phyloP scores from a whole-genome alignment of 2,113 vertebrate genomes.

The Canis aureus region DNA sequence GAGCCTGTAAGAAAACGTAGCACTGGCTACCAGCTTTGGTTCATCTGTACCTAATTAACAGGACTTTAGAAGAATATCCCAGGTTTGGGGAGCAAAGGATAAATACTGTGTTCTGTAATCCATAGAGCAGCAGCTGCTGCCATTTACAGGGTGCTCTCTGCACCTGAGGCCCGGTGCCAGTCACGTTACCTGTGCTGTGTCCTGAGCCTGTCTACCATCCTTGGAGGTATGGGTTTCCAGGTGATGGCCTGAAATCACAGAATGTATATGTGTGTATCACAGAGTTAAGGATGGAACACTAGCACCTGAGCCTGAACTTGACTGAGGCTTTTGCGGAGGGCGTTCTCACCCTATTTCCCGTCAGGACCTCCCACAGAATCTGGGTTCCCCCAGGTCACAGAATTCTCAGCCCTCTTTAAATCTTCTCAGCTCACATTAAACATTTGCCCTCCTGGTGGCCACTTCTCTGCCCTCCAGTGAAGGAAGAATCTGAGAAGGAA shows the following conservation, averaged over 20 bases:
- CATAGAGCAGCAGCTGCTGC: not conserved
- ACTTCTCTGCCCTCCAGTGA: not conserved
- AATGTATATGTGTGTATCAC: not conserved
- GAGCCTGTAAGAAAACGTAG: not conserved
- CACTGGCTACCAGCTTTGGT: not conserved
- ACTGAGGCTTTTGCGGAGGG: not conserved
- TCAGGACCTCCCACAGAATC: not conserved
- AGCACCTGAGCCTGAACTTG: not conserved
- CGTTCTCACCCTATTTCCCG: not conserved
- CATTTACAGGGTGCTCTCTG: not conserved
- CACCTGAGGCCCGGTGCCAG: not conserved
- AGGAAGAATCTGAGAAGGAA: not conserved
- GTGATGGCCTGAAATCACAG: not conserved
- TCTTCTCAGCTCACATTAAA: not conserved
- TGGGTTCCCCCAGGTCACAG: not conserved
- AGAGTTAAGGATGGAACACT: not conserved
- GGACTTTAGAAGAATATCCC: not conserved
- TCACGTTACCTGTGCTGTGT: fast-evolving
- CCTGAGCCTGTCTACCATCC: not conserved
- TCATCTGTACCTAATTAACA: not conserved
- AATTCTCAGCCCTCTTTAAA: not conserved
- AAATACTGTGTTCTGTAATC: not conserved
- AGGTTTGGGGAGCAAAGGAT: not conserved
- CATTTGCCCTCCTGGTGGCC: not conserved
- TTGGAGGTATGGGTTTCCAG: not conserved